These are phyloP conservation scores for Dicaeum eximium DNA, from an alignment of 2,113 vertebrate species.

Conservation along the genomic window DNA sequence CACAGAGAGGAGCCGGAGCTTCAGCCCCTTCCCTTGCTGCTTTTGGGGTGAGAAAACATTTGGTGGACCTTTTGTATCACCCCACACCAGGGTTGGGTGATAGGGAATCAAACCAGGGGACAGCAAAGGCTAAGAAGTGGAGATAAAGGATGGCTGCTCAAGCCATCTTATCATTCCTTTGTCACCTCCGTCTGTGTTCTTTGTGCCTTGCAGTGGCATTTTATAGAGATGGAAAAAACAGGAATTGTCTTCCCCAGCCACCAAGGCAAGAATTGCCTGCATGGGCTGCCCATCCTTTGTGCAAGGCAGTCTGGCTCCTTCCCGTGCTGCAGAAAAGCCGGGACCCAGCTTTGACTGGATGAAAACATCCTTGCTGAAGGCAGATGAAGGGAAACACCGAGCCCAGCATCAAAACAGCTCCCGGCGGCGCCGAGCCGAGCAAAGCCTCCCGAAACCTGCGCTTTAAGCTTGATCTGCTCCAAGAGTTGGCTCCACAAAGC, in stretches of 20 bases:
- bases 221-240: not conserved
- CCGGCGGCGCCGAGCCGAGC: accelerated
- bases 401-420: not conserved
- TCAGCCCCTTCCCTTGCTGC: not conserved
- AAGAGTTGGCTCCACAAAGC: not conserved
- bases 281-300: not conserved
- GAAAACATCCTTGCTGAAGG: not conserved
- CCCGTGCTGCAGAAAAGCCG: accelerated
- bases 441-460: accelerated
- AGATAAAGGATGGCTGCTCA: not conserved
- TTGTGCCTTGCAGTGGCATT: not conserved
- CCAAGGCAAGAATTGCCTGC: not conserved
- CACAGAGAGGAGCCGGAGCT: not conserved
- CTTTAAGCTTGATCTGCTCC: not conserved
- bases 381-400: not conserved
- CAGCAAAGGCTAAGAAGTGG: not conserved
- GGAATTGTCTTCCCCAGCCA: not conserved
- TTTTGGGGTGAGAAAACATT: not conserved
- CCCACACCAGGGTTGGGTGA: not conserved
- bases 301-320: not conserved
- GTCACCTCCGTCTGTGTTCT: not conserved
- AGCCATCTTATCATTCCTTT: not conserved
- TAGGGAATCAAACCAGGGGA: not conserved
- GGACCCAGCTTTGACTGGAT: not conserved
- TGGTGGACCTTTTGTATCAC: not conserved